Evolutionary conservation across 2,797 vertebrate genomes (phyloP).

Genomic region (Potorous gilbertii): DNA sequence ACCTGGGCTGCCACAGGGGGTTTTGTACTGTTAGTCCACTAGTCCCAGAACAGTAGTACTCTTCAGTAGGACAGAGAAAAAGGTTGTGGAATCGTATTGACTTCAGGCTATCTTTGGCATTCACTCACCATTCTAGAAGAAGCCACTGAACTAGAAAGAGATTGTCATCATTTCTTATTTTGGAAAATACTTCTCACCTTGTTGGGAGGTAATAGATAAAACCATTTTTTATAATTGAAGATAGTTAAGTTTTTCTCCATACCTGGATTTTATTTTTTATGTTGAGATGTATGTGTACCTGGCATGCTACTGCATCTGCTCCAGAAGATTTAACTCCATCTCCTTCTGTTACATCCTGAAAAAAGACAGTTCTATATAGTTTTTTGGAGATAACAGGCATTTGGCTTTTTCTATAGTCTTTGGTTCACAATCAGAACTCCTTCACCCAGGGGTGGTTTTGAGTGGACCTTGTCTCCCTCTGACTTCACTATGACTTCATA

Average conservation of each 20-base stretch:
- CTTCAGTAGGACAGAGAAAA: not conserved
- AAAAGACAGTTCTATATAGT: constrained; percentile 16
- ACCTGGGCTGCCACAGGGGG: constrained; percentile 21
- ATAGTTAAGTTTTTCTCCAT: constrained; percentile 28
- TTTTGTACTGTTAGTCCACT: not conserved
- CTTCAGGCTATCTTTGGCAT: not conserved
- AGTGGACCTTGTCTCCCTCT: constrained; percentile 6
- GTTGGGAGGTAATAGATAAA: not conserved
- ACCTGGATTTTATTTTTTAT: constrained; percentile 19
- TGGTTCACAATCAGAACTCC: not conserved
- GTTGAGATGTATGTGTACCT: constrained; percentile 8
- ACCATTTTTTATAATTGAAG: not conserved
- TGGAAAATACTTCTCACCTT: not conserved
- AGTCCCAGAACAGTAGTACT: not conserved
- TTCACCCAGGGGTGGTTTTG: not conserved
- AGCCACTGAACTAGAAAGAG: not conserved
- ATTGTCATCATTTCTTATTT: not conserved
- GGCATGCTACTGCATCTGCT: not conserved
- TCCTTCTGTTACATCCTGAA: not conserved
- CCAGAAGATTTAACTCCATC: not conserved
- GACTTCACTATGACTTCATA: not conserved
- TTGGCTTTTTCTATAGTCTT: constrained; percentile 43
- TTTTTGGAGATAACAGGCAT: not conserved
- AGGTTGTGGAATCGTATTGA: not conserved
- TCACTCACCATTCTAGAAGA: not conserved